phyloP scores from a whole-genome alignment of 2,113 vertebrate species.

The Pagrus major region DNA sequence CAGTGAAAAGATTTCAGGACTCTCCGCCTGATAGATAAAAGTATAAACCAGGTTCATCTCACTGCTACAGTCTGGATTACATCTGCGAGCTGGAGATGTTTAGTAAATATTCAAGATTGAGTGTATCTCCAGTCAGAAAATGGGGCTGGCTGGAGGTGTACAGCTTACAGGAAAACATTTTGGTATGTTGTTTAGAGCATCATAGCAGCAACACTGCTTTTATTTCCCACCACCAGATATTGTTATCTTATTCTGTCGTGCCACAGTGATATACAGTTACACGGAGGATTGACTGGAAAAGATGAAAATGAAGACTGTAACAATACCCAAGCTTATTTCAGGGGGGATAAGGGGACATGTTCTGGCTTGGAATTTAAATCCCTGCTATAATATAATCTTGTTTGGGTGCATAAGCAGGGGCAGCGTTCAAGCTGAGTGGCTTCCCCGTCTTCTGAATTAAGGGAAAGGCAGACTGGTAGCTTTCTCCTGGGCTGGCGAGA shows the following conservation, averaged over 20 bases:
- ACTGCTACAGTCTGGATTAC: background rate
- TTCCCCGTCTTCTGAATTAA: constrained; percentile 25
- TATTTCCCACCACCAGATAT: constrained; percentile 41
- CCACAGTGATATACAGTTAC: constrained; percentile 37
- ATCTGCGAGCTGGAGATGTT: constrained; percentile 1
- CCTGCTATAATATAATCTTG: constrained; percentile 61
- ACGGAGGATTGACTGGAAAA: constrained; percentile 36
- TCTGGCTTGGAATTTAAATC: constrained; percentile 54
- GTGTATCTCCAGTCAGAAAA: background rate
- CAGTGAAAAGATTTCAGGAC: background rate
- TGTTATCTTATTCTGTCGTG: constrained; percentile 38
- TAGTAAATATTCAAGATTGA: constrained; percentile 4
- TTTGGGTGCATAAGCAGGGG: constrained; percentile 47
- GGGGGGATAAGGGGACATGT: constrained; percentile 31
- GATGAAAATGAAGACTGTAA: constrained; percentile 56
- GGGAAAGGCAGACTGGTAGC: constrained; percentile 39
- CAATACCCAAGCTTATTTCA: constrained; percentile 55
- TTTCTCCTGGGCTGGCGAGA: constrained; percentile 56
- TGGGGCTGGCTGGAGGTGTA: background rate
- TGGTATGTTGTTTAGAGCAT: constrained; percentile 14
- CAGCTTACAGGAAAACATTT: background rate
- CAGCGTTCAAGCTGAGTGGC: constrained; percentile 20
- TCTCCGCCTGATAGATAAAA: background rate
- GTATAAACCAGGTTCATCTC: constrained; percentile 5
- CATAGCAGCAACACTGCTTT: constrained; percentile 22